phyloP scores from a whole-genome alignment of 2,797 vertebrate genomes.

The Psittacula derbiana region DNA sequence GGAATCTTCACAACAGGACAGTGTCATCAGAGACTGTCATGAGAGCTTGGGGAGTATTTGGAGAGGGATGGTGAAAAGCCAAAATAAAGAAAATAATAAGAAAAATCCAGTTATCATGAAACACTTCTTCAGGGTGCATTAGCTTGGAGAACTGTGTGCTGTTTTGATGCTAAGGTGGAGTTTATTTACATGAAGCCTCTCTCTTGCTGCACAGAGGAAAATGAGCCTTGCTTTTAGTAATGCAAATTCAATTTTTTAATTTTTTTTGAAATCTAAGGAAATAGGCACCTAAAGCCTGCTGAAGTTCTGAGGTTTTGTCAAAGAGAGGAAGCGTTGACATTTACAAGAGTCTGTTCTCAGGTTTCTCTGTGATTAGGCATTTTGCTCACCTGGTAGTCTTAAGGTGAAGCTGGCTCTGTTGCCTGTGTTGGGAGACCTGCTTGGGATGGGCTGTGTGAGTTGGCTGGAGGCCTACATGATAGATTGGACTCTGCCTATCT shows the following conservation, averaged over 20 bases:
- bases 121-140: background rate
- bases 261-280: background rate
- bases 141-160: background rate
- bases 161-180: background rate
- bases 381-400: background rate
- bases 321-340: background rate
- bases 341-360: background rate
- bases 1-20: fast-evolving
- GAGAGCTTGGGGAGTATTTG: background rate
- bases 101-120: background rate
- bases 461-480: background rate
- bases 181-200: background rate
- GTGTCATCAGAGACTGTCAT: background rate
- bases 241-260: background rate
- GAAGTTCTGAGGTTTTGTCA: background rate
- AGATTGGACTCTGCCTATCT: background rate
- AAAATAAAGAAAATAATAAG: background rate
- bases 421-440: background rate
- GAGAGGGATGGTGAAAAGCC: background rate
- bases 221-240: background rate
- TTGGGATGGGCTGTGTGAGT: background rate
- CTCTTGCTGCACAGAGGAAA: background rate
- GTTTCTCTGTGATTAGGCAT: background rate
- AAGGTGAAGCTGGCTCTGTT: background rate
- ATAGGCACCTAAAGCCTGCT: background rate